A percentile compares a stretch with the other conserved stretches of the same genome.
These are phyloP conservation scores for Amphiprion ocellaris DNA, from an alignment of 2,113 vertebrate species.

Conservation along the genomic window DNA sequence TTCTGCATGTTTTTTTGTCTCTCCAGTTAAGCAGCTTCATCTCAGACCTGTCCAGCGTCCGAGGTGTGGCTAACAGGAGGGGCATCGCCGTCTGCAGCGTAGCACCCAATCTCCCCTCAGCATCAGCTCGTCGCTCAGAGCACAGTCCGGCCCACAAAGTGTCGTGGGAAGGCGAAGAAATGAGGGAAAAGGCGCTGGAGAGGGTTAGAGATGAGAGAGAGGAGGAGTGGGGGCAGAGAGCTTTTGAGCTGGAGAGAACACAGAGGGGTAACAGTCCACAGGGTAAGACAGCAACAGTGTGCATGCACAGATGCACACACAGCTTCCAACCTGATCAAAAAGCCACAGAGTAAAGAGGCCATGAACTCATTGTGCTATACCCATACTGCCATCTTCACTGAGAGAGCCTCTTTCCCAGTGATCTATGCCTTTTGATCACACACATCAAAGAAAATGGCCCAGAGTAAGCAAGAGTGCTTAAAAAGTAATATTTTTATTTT, in stretches of 20 bases:
- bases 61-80: slow-evolving; percentile 85
- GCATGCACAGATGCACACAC: slow-evolving; percentile 15
- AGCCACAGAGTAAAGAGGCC: slow-evolving; percentile 35
- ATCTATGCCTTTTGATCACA: slow-evolving; percentile 66
- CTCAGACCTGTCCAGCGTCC: slow-evolving; percentile 88
- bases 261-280: slow-evolving; percentile 69
- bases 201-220: slow-evolving; percentile 70
- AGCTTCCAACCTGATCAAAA: slow-evolving; percentile 51
- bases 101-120: slow-evolving; percentile 91
- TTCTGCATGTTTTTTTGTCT: neutral
- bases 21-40: slow-evolving; percentile 93
- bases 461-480: slow-evolving; percentile 45
- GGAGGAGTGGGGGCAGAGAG: slow-evolving; percentile 79
- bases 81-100: slow-evolving; percentile 97
- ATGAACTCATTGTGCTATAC: slow-evolving; percentile 56
- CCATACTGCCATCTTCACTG: slow-evolving; percentile 35
- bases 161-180: slow-evolving; percentile 89
- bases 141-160: slow-evolving; percentile 92
- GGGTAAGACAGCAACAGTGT: slow-evolving; percentile 63
- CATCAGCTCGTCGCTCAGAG: slow-evolving; percentile 87
- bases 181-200: slow-evolving; percentile 75
- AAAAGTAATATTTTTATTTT: slow-evolving; percentile 50
- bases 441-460: slow-evolving; percentile 60
- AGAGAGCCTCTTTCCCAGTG: slow-evolving; percentile 58
- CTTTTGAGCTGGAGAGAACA: slow-evolving; percentile 75